Evolutionary conservation across 1,140 invertebrate species (phyloP), one percentile per base, ranked within the genome.

Genomic region (Potamilus streckersoni): DNA sequence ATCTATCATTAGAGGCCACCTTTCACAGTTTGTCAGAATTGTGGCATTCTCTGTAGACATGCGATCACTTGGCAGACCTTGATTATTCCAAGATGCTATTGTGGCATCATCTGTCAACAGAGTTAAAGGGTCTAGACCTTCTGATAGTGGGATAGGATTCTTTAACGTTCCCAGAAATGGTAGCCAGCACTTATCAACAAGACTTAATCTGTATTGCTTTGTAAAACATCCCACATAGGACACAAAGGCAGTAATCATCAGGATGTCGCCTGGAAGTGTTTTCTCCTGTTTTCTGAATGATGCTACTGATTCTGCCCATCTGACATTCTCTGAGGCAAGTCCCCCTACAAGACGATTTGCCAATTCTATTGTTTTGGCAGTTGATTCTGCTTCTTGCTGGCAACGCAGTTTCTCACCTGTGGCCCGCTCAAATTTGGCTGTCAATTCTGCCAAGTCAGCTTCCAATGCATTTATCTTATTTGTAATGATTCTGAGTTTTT

Each of bases 1-100:
- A 91, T 98, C 96, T 81, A 98, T 97, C 93, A 98, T 96, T 16
- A 98, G 90, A 0, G 96, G 96, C 96, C 96, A 98, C 59, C 96
- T 92, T 89, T 97, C 96, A 1, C 95, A 96, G 86, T 95, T 97
- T 0, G 94, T 94, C 19, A 98, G 90, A 85, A 98, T 97, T 0
- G 96, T 96, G 5, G 96, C 97, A 90, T 98, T 98, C 91, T 98
- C 96, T 56, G 95, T 96, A 5, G 96, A 97, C 95, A 98, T 97
- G 67, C 95, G 91, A 88, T 98, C 97, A 74, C 95, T 96, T 15
- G 97, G 96, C 49, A 98, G 88, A 13, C 96, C 96, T 90, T 96
- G 95, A 88, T 98, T 98, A 82, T 97, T 96, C 96, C 97, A 98
- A 80, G 93, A 93, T 14, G 96, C 96, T 72, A 98, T 95, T 83